phyloP scores from a whole-genome alignment of 2,797 vertebrate species.

The Pogoniulus pusillus region DNA sequence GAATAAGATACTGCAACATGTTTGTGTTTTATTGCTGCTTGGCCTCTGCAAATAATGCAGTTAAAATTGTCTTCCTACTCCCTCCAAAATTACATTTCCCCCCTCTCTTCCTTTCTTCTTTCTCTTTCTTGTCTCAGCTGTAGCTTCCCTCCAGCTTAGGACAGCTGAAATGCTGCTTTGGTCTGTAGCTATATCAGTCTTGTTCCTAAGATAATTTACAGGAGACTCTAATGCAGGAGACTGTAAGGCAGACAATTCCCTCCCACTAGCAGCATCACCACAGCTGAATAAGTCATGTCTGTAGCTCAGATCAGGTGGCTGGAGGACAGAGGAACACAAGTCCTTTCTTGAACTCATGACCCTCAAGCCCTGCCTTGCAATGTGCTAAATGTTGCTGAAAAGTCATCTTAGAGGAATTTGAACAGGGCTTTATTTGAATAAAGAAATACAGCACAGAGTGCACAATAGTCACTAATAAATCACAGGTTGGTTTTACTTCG shows the following conservation, averaged over 20 bases:
- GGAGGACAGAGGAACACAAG: slow-evolving; percentile 20
- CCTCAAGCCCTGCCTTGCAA: neutral
- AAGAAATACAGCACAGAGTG: slow-evolving; percentile 36
- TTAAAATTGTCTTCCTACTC: neutral
- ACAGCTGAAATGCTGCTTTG: neutral
- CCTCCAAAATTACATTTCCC: neutral
- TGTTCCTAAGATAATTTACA: slow-evolving; percentile 33
- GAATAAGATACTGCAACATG: neutral
- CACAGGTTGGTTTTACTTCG: slow-evolving; percentile 12
- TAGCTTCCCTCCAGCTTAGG: neutral
- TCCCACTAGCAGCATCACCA: slow-evolving; percentile 5
- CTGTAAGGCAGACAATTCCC: neutral
- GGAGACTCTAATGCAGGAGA: neutral
- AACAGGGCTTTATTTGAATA: slow-evolving; percentile 49
- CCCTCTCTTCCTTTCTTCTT: neutral
- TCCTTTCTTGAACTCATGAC: slow-evolving; percentile 40
- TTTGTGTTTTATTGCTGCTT: slow-evolving; percentile 6
- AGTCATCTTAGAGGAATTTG: slow-evolving; percentile 39
- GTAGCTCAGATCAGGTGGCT: slow-evolving; percentile 17
- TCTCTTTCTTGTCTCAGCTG: neutral
- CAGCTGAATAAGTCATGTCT: slow-evolving; percentile 21
- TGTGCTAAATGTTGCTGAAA: slow-evolving; percentile 38
- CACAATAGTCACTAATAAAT: slow-evolving; percentile 53
- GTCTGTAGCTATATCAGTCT: neutral
- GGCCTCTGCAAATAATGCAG: neutral